Conservation (phyloP, 2,888 invertebrate genomes). For the Ochropleura plecta region DNA sequence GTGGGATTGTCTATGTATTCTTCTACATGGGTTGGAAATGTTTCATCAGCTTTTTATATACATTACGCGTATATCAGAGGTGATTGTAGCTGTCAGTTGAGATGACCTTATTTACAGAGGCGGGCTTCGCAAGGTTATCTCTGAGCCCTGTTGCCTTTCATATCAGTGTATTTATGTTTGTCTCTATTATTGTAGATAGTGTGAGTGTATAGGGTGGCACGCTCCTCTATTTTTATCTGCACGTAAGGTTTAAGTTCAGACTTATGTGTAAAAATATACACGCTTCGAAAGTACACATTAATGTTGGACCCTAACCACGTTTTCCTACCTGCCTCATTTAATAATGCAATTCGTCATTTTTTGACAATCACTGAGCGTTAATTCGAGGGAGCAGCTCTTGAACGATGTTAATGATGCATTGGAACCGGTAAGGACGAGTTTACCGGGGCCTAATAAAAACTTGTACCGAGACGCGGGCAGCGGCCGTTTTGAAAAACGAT, state of each 20-base stretch:
- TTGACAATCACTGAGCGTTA: slow-evolving; percentile 76
- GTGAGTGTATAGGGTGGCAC: slow-evolving; percentile 2
- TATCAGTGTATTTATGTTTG: slow-evolving; percentile 69
- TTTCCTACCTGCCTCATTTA: slow-evolving; percentile 60
- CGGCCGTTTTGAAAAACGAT: slow-evolving; percentile 80
- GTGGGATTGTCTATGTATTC: slow-evolving; percentile 15
- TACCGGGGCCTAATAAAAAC: slow-evolving; percentile 78
- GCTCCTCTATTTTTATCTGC: slow-evolving; percentile 23
- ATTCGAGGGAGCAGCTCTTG: slow-evolving; percentile 74
- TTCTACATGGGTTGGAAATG: slow-evolving; percentile 19
- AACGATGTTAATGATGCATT: slow-evolving; percentile 81
- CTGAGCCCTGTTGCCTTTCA: slow-evolving; percentile 75
- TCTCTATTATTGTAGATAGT: slow-evolving; percentile 55
- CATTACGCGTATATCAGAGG: slow-evolving; percentile 63
- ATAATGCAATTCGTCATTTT: slow-evolving; percentile 78
- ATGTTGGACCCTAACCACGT: slow-evolving; percentile 16
- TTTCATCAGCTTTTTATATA: slow-evolving; percentile 42
- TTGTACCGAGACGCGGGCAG: slow-evolving; percentile 72
- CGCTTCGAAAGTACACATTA: slow-evolving; percentile 1
- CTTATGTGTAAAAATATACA: not conserved
- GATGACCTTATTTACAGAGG: slow-evolving; percentile 81
- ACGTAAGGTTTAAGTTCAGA: slow-evolving; percentile 34
- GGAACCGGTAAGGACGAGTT: slow-evolving; percentile 78
- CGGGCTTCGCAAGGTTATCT: slow-evolving; percentile 82
- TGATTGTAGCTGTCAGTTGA: slow-evolving; percentile 68